A percentile compares a stretch with the other conserved stretches of the same genome.
Evolutionary conservation across 2,113 vertebrate genomes (phyloP).

Genomic region (Ctenodactylus gundi): DNA sequence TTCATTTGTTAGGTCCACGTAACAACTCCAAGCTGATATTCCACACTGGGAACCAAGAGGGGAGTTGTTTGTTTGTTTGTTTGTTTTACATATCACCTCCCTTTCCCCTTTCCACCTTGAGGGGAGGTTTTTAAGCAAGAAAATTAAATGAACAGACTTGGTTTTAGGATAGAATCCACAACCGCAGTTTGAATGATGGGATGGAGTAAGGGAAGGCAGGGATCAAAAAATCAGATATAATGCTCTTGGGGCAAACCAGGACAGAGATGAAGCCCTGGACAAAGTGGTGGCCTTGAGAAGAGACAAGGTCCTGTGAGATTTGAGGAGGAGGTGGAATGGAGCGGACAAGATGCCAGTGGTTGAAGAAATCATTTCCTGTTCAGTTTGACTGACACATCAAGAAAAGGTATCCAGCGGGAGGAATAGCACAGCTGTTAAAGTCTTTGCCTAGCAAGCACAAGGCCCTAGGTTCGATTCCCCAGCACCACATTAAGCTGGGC

Average conservation of each 20-base stretch:
- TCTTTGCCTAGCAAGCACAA: too few relatives aligned
- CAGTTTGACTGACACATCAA: not conserved
- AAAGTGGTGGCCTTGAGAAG: not conserved
- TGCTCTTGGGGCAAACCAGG: not conserved
- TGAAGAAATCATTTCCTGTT: not conserved
- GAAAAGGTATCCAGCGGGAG: not conserved
- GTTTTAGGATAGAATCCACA: not conserved
- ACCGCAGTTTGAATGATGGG: not conserved
- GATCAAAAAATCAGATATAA: not conserved
- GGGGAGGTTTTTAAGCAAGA: not conserved
- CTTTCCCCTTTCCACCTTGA: too few relatives aligned
- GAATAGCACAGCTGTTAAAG: too few relatives aligned
- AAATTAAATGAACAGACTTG: not conserved
- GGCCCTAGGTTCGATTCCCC: too few relatives aligned
- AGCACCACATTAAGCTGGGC: too few relatives aligned
- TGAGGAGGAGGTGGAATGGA: not conserved
- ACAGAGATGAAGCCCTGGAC: not conserved
- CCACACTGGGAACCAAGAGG: not conserved
- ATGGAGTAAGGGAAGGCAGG: not conserved
- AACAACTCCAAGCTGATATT: not conserved
- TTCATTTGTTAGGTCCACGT: not conserved
- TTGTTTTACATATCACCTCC: too few relatives aligned
- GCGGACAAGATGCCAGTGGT: not conserved
- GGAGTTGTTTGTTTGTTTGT: too few relatives aligned
- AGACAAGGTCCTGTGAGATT: not conserved